Conservation (phyloP, 2,797 vertebrate genomes). For the Hyperoplus lanceolatus region DNA sequence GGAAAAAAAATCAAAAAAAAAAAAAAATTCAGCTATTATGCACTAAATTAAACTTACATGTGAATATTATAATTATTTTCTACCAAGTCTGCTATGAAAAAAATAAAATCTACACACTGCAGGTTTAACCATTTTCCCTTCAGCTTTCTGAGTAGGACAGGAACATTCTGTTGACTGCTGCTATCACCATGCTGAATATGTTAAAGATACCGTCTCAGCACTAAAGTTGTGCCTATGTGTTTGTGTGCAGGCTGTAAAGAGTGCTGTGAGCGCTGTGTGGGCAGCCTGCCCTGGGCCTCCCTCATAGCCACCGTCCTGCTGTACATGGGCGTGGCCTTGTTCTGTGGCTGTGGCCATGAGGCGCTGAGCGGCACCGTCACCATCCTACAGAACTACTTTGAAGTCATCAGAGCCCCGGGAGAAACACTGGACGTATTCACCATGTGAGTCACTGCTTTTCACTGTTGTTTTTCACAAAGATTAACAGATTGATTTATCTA, state of each 20-base stretch:
- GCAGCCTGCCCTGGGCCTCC: constrained; percentile 97
- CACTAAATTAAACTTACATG: too few species aligned
- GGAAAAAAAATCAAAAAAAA: too few species aligned
- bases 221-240: not conserved
- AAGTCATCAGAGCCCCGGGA: constrained; percentile 90
- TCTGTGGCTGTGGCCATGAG: constrained; percentile 98
- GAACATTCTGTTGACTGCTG: not conserved
- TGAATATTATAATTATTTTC: too few species aligned
- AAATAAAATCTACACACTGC: too few species aligned
- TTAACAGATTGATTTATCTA: not conserved
- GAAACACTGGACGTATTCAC: constrained; percentile 94
- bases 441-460: constrained; percentile 87
- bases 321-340: constrained; percentile 96
- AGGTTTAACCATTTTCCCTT: not conserved
- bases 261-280: constrained; percentile 97
- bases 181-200: not conserved
- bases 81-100: too few species aligned
- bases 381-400: constrained; percentile 97
- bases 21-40: too few species aligned
- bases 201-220: not conserved
- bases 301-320: constrained; percentile 97
- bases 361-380: constrained; percentile 95
- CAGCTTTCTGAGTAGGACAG: not conserved
- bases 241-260: constrained; percentile 90
- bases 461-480: not conserved